Conservation (phyloP, 2,888 invertebrate species). For the Platycheirus albimanus region DNA sequence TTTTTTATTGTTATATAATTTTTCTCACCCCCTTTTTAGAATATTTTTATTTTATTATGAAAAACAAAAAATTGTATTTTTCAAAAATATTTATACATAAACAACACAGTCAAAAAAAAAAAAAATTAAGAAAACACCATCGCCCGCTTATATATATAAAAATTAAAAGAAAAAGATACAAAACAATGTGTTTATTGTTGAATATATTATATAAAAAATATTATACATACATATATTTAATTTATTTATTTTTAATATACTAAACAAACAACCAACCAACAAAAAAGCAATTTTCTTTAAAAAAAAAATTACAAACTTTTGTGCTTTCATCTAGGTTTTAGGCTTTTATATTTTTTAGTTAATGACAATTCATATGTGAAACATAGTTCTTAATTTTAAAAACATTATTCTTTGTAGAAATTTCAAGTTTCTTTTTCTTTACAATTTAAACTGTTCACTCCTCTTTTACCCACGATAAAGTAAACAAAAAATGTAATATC, state of each 20-base stretch:
- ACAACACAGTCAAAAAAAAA: conserved; percentile 1
- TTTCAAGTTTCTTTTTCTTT: not conserved
- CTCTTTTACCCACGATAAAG: conserved; percentile 37
- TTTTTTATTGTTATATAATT: conserved; percentile 20
- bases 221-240: conserved; percentile 42
- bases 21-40: conserved; percentile 3
- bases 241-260: conserved; percentile 59
- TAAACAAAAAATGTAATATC: conserved; percentile 20
- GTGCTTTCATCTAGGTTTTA: conserved; percentile 10
- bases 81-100: conserved; percentile 22
- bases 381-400: conserved; percentile 55
- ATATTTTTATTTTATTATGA: conserved; percentile 23
- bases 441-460: conserved; percentile 26
- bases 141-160: conserved; percentile 1
- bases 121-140: not conserved
- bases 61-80: conserved; percentile 25
- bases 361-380: conserved; percentile 70
- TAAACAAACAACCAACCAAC: conserved; percentile 14
- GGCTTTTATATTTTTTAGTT: conserved; percentile 46
- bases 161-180: not conserved
- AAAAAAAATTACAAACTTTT: not conserved
- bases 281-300: conserved; percentile 51
- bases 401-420: conserved; percentile 14
- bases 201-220: conserved; percentile 3
- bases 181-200: conserved; percentile 21